These are phyloP conservation scores for Aphrocallistes beatrix DNA, from an alignment of 37 sponge, comb jelly and placozoan genomes.

Conservation along the genomic window DNA sequence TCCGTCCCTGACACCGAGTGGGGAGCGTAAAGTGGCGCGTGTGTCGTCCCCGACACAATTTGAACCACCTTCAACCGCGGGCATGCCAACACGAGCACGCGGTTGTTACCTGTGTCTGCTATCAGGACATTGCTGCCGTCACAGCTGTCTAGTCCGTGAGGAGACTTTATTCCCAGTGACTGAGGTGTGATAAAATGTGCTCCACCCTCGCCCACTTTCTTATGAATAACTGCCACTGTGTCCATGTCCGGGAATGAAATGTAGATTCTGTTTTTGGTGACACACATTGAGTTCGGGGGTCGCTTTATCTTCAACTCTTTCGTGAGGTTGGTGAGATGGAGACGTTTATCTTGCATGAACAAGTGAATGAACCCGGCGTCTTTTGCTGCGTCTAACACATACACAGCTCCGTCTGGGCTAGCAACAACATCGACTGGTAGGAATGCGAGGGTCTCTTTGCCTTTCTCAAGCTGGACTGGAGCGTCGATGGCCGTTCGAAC, in stretches of 20 bases:
- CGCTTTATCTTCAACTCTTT: background rate
- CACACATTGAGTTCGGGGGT: background rate
- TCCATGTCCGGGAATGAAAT: background rate
- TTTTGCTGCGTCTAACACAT: background rate
- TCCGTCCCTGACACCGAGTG: background rate
- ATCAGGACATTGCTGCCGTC: background rate
- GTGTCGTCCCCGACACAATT: background rate
- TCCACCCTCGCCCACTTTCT: background rate
- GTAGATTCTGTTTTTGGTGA: background rate
- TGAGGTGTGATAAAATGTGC: background rate
- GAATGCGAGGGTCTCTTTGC: background rate
- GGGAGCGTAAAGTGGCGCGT: background rate
- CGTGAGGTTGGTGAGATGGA: background rate
- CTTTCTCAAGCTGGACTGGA: background rate
- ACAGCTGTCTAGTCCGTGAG: background rate
- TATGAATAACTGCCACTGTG: background rate
- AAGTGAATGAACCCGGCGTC: background rate
- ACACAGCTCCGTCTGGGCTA: background rate
- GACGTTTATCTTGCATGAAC: background rate
- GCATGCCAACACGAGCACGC: background rate
- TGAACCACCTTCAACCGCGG: background rate
- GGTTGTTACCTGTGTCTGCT: background rate
- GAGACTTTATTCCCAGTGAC: background rate
- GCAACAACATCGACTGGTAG: background rate
- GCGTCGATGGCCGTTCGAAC: background rate